A percentile compares a stretch with the other conserved stretches of the same genome.
phyloP scores from a whole-genome alignment of 2,888 invertebrate species.

The Eurois occulta region DNA sequence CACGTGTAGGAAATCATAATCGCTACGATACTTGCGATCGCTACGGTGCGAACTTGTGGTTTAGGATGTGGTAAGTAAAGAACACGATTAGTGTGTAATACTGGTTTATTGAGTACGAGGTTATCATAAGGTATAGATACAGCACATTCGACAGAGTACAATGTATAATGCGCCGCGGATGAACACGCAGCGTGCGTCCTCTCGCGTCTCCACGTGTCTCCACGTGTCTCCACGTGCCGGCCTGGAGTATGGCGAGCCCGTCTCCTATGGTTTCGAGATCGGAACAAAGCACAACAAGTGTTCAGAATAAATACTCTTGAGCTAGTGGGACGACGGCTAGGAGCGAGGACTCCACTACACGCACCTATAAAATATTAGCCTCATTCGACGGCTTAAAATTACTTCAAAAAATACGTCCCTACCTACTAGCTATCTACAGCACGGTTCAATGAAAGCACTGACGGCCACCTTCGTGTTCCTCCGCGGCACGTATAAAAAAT shows the following conservation, averaged over 20 bases:
- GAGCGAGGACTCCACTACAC: constrained; percentile 9
- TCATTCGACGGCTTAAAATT: constrained; percentile 58
- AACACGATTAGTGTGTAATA: constrained; percentile 69
- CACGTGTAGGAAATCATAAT: neutral
- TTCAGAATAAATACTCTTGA: neutral
- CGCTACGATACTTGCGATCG: neutral
- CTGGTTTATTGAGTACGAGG: constrained; percentile 80
- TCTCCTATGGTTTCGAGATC: constrained; percentile 2
- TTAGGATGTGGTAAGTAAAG: constrained; percentile 8
- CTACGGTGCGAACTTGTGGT: neutral
- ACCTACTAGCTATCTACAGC: constrained; percentile 48
- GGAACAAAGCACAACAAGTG: neutral
- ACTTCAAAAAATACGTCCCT: constrained; percentile 68
- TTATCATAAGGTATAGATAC: constrained; percentile 66
- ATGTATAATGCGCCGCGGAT: constrained; percentile 57
- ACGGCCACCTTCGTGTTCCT: constrained; percentile 55
- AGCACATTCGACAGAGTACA: constrained; percentile 61
- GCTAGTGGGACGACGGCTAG: neutral
- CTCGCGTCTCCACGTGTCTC: too few species aligned
- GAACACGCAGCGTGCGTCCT: constrained; percentile 26
- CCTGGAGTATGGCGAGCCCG: too few species aligned
- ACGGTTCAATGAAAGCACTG: constrained; percentile 28
- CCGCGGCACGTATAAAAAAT: constrained; percentile 68
- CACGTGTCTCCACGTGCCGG: too few species aligned
- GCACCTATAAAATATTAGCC: constrained; percentile 49